Conservation (phyloP, 1,140 invertebrate species). For the Parasteatoda tepidariorum region DNA sequence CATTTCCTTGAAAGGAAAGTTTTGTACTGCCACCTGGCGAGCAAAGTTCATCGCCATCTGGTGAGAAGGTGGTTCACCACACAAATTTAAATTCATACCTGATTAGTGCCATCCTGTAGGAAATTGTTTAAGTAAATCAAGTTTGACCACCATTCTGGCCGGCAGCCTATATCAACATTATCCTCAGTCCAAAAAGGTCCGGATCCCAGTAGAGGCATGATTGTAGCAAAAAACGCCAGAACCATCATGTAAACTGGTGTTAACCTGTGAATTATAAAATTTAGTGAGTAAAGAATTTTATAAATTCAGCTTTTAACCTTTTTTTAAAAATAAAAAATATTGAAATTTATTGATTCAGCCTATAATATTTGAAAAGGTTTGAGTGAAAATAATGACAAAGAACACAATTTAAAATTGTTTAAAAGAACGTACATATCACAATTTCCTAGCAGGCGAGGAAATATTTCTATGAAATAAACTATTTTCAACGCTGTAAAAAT, state of each 20-base stretch:
- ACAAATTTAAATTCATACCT: slow-evolving; percentile 37
- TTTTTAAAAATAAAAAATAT: not conserved
- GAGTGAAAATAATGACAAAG: no score
- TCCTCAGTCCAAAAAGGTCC: slow-evolving; percentile 43
- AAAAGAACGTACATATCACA: no score
- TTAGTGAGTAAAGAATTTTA: no score
- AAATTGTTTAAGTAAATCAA: slow-evolving; percentile 63
- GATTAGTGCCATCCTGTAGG: not conserved
- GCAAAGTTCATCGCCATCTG: no score
- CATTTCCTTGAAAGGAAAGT: not conserved
- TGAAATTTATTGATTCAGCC: no score
- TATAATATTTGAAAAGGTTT: no score
- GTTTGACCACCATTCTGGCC: slow-evolving; percentile 63
- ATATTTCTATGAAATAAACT: no score
- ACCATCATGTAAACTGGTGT: slow-evolving; percentile 21
- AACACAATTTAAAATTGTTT: no score
- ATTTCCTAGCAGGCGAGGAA: no score
- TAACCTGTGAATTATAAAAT: slow-evolving; percentile 55
- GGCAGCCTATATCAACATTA: slow-evolving; percentile 35
- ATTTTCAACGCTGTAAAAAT: no score
- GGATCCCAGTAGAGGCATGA: not conserved
- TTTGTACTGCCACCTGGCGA: no score
- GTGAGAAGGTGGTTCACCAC: not conserved
- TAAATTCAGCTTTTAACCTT: no score
- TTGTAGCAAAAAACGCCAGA: not conserved